phyloP scores from a whole-genome alignment of 2,113 vertebrate genomes.

The Odocoileus virginianus region DNA sequence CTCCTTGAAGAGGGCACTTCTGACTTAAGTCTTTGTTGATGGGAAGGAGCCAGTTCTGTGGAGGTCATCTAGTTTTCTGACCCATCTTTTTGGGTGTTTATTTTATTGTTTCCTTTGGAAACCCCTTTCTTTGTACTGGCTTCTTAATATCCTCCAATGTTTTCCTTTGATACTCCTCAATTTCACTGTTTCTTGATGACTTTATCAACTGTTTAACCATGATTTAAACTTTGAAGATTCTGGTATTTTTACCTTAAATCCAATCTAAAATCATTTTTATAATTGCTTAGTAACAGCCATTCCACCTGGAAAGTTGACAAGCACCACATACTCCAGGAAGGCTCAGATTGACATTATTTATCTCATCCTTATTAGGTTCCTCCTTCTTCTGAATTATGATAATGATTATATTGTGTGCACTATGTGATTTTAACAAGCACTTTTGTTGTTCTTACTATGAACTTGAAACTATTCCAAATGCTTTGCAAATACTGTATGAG shows the following conservation, averaged over 20 bases:
- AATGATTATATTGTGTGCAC: not conserved
- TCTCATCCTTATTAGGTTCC: not conserved
- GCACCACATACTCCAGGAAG: not conserved
- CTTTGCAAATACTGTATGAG: not conserved
- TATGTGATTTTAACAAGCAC: not conserved
- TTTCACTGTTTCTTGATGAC: not conserved
- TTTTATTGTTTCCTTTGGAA: not conserved
- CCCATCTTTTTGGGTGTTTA: not conserved
- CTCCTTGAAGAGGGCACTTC: not conserved
- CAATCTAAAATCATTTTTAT: not conserved
- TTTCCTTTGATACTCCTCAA: not conserved
- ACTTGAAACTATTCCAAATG: not conserved
- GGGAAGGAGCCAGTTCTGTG: not conserved
- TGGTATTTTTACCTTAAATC: not conserved
- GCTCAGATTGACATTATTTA: not conserved
- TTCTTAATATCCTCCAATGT: not conserved
- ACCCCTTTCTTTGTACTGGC: not conserved
- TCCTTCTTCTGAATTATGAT: not conserved
- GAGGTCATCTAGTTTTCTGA: not conserved
- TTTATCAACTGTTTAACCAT: constrained; percentile 3
- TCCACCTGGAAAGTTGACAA: not conserved
- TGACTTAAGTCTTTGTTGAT: not conserved
- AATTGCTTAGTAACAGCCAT: not conserved
- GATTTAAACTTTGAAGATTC: not conserved
- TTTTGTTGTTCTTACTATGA: not conserved